Conservation (phyloP, 2,888 invertebrate genomes). For the Kuschelorhynchus macadamiae region DNA sequence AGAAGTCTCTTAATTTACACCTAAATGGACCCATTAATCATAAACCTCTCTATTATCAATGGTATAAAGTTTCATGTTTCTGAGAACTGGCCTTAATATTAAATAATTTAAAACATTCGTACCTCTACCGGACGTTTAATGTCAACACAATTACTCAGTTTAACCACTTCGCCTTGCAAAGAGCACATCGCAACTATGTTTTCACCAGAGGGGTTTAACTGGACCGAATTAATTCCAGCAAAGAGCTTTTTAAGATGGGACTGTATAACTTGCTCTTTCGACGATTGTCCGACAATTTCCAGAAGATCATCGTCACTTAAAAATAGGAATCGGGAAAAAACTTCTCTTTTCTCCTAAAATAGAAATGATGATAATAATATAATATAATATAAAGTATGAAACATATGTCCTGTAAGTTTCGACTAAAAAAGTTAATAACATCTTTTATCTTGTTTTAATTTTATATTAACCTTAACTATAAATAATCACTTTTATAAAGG, state of each 20-base stretch:
- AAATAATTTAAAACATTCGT: no score
- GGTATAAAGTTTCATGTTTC: no score
- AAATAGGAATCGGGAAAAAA: slow-evolving; percentile 97
- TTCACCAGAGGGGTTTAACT: slow-evolving; percentile 72
- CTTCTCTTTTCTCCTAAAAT: slow-evolving; percentile 88
- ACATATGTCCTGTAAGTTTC: not conserved
- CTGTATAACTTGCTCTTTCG: slow-evolving; percentile 91
- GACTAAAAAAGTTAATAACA: no score
- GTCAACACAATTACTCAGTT: slow-evolving; percentile 77
- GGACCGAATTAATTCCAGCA: slow-evolving; percentile 87
- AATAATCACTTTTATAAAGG: no score
- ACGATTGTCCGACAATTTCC: slow-evolving; percentile 94
- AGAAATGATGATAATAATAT: slow-evolving; percentile 8
- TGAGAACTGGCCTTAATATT: no score
- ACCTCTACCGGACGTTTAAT: slow-evolving; percentile 86
- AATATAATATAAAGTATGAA: not conserved
- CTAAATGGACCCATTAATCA: no score
- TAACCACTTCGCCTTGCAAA: slow-evolving; percentile 81
- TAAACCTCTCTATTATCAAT: no score
- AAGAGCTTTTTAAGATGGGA: slow-evolving; percentile 96
- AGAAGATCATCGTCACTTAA: slow-evolving; percentile 97
- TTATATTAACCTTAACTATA: no score
- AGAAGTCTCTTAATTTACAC: no score
- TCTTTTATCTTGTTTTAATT: no score
- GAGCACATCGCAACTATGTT: slow-evolving; percentile 78